These are phyloP conservation scores for Pelvicachromis taeniatus DNA, from an alignment of 2,113 vertebrate genomes.

Conservation along the genomic window DNA sequence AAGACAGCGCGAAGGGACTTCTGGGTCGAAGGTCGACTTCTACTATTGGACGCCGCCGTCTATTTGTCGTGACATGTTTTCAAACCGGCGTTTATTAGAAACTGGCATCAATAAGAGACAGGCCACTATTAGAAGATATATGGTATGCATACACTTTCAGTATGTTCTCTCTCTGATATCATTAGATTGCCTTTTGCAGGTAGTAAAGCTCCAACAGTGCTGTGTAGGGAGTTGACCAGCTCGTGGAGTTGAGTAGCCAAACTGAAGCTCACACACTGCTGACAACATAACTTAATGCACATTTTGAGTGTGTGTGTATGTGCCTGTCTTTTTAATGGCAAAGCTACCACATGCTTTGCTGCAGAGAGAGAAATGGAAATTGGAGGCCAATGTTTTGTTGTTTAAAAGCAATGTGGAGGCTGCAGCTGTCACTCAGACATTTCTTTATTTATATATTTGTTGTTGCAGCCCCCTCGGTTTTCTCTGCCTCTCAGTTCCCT, in stretches of 20 bases:
- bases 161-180: not conserved
- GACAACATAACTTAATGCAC: not conserved
- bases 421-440: not conserved
- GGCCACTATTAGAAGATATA: no score
- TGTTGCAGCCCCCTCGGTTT: not conserved
- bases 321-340: not conserved
- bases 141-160: not conserved
- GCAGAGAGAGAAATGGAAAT: not conserved
- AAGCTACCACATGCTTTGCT: not conserved
- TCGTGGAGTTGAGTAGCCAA: not conserved
- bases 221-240: not conserved
- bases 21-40: no score
- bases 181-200: not conserved
- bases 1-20: no score
- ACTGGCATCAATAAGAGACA: no score
- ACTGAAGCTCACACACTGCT: conserved; percentile 1
- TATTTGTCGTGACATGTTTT: no score
- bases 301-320: not conserved
- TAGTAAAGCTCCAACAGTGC: not conserved
- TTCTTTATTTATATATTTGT: not conserved
- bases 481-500: not conserved
- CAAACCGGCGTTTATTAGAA: no score
- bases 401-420: not conserved
- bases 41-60: no score
- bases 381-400: not conserved